Conservation (phyloP, 2,888 invertebrate genomes). For the Lottia scabra region DNA sequence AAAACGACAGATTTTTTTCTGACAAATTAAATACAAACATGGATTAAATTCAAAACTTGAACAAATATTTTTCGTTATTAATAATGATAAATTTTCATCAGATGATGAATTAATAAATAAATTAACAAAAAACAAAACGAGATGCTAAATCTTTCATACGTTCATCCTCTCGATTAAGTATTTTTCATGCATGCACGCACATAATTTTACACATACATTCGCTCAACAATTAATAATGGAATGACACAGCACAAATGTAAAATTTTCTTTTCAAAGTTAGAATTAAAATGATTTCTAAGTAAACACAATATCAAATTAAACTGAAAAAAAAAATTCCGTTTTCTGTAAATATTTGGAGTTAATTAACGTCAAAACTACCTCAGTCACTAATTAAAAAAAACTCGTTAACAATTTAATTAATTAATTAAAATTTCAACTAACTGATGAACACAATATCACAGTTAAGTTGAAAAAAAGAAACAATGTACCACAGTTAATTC, state of each 20-base stretch:
- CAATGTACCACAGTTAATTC: neutral
- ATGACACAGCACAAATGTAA: neutral
- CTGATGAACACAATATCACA: conserved; percentile 1
- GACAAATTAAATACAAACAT: too few relatives aligned
- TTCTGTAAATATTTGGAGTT: too few relatives aligned
- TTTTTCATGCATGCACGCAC: neutral
- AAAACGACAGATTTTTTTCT: too few relatives aligned
- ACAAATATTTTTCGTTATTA: too few relatives aligned
- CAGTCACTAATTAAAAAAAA: too few relatives aligned
- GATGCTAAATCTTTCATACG: neutral
- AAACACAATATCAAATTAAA: too few relatives aligned
- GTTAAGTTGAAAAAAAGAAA: neutral
- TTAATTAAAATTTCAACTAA: neutral
- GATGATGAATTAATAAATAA: neutral
- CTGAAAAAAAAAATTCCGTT: too few relatives aligned
- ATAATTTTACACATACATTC: neutral
- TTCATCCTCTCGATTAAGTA: neutral
- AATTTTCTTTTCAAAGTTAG: neutral
- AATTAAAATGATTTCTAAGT: too few relatives aligned
- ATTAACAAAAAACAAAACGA: neutral
- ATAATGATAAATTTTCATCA: neutral
- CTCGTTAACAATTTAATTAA: neutral
- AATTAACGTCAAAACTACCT: too few relatives aligned
- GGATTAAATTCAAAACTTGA: too few relatives aligned
- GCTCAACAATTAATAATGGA: neutral